These are phyloP conservation scores for Escarpia spicata DNA, from an alignment of 2,888 invertebrate species.

Conservation along the genomic window DNA sequence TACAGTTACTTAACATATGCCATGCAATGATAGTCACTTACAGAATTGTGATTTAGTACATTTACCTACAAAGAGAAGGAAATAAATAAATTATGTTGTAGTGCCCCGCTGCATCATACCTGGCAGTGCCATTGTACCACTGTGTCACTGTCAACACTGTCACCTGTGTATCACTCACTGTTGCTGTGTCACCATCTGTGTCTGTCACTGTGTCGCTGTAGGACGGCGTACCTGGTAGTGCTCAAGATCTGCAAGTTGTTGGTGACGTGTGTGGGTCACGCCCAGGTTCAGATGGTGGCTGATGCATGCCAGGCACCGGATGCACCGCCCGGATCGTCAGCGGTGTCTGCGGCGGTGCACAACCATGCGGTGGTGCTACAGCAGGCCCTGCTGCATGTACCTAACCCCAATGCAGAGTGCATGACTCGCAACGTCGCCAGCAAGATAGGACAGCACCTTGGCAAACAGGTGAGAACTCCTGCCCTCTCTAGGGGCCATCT, in stretches of 20 bases:
- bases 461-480: constrained; percentile 73
- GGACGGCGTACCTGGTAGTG: constrained; percentile 87
- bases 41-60: no score
- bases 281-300: constrained; percentile 49
- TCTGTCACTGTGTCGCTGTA: constrained; percentile 49
- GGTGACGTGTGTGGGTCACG: constrained; percentile 85
- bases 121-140: no score
- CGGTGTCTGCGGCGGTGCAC: constrained; percentile 52
- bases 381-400: constrained; percentile 84
- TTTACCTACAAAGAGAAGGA: no score
- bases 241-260: constrained; percentile 89
- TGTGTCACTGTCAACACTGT: no score
- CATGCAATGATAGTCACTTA: no score
- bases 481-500: background rate
- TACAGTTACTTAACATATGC: no score
- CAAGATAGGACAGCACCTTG: constrained; percentile 83
- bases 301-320: background rate
- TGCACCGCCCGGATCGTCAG: background rate
- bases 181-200: background rate
- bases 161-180: background rate
- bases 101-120: no score
- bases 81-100: no score
- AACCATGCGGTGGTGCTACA: constrained; percentile 73
- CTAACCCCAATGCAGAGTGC: constrained; percentile 84
- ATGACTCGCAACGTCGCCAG: constrained; percentile 85